A percentile compares a stretch with the other conserved stretches of the same genome.
Evolutionary conservation across 2,888 invertebrate species (phyloP).

Genomic region (Pollenia labialis): DNA sequence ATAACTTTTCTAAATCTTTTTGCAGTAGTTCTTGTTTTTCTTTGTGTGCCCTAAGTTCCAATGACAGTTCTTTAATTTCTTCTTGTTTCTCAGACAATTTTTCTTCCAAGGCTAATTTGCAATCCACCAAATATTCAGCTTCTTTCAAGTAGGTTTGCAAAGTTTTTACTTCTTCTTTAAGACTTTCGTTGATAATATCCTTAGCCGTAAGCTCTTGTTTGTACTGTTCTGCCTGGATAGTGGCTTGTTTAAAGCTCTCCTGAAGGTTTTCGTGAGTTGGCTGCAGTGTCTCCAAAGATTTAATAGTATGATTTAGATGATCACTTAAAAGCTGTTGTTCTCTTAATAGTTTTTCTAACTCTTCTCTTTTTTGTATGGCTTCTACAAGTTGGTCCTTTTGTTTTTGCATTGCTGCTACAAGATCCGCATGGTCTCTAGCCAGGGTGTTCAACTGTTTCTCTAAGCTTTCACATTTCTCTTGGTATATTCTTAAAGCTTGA

Average conservation of each 20-base stretch:
- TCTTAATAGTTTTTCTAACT: conserved; percentile 43
- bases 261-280: conserved; percentile 43
- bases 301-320: background rate
- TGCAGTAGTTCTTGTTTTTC: conserved; percentile 42
- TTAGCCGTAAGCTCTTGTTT: conserved; percentile 71
- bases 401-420: conserved; percentile 77
- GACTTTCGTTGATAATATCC: conserved; percentile 61
- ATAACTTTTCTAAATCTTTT: conserved; percentile 42
- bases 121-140: conserved; percentile 49
- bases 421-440: conserved; percentile 78
- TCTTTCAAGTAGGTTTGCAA: conserved; percentile 58
- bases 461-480: conserved; percentile 76
- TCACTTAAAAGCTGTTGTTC: conserved; percentile 39
- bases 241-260: conserved; percentile 20
- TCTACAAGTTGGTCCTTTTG: conserved; percentile 76
- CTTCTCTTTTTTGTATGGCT: conserved; percentile 76
- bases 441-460: conserved; percentile 77
- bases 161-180: conserved; percentile 62
- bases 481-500: conserved; percentile 65
- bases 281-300: conserved; percentile 1
- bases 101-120: conserved; percentile 53
- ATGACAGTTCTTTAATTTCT: conserved; percentile 47
- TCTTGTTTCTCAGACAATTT: conserved; percentile 57
- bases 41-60: conserved; percentile 39
- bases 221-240: conserved; percentile 34